Evolutionary conservation across 1,140 invertebrate species (phyloP).

Genomic region (Sitobion miscanthi): DNA sequence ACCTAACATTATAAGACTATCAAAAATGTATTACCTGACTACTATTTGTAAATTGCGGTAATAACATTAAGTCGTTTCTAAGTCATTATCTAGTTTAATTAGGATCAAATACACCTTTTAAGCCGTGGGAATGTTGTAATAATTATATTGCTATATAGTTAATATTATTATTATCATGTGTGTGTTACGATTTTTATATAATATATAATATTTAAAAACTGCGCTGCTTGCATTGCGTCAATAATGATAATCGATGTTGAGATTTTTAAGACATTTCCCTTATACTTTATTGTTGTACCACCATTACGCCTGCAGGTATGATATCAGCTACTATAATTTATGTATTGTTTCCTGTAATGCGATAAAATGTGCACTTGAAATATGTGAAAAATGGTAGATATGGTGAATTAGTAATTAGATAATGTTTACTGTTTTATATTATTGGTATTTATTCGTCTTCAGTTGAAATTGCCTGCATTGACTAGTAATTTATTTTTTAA

Average conservation of each 20-base stretch:
- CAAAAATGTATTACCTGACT: slow-evolving; percentile 20
- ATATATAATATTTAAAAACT: background rate
- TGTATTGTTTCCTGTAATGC: background rate
- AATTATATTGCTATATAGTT: background rate
- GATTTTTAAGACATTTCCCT: background rate
- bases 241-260: background rate
- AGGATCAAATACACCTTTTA: background rate
- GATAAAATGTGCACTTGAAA: background rate
- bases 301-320: background rate
- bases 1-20: slow-evolving; percentile 18
- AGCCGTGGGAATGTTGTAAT: background rate
- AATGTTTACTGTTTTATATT: background rate
- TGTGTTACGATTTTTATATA: background rate
- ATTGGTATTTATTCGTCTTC: background rate
- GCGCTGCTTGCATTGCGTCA: background rate
- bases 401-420: background rate
- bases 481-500: background rate
- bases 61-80: background rate
- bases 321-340: background rate
- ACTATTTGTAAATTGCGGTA: background rate
- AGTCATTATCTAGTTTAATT: slow-evolving; percentile 36
- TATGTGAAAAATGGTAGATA: background rate
- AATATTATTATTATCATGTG: background rate
- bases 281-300: background rate
- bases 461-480: background rate